Base-by-base conservation (phyloP, 2,113 vertebrate genomes). In the Panthera tigris region DNA sequence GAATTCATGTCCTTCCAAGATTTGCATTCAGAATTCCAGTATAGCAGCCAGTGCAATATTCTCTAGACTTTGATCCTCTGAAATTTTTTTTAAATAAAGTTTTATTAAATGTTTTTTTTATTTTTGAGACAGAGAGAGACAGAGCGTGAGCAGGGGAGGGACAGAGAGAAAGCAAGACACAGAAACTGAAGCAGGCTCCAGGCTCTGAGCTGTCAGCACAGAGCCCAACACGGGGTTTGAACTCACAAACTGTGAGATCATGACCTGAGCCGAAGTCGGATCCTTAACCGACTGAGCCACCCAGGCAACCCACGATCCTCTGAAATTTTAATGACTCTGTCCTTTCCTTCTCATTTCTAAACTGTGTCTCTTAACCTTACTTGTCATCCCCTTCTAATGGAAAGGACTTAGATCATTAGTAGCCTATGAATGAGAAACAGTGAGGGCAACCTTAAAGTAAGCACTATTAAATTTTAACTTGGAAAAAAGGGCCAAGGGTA, bases 401-500 rank as follows among this genome's bases (percentile, higher is more conserved):
- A 87, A 86, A 65, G 16, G 18, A 94, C 41, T 45, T 52, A 36
- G 94, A 33, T 68, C 71, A 71, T 76, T 57, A 78, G 74, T 7
- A 87, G 45, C 71, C 74, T 73, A 7, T 84, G 45, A 93, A 71
- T 97, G 74, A 84, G 95, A 84, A 96, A 61, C 29, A 63, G n/a
- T 33, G 45, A 87, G 19, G 23, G 10, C 61, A 80, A 65, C 15
- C 63, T 85, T 88, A 50, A 82, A 68, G 33, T 19, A 84, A 82
- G 83, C 29, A 92, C 71, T 83, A 69, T 84, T 94, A 87, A 96
- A 87, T 25, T 74, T 92, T 48, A 94, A 88, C 71, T 92, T 88
- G 84, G 74, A 73, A 82, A 39, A 48, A 41, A 83, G 10, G 36
- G 63, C 69, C 41, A 81, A 89, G 36, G 63, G 68, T 83, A 97